Evolutionary conservation across 1,140 invertebrate species (phyloP), one percentile per base, ranked within the genome.

Genomic region (Drosophila sp.): DNA sequence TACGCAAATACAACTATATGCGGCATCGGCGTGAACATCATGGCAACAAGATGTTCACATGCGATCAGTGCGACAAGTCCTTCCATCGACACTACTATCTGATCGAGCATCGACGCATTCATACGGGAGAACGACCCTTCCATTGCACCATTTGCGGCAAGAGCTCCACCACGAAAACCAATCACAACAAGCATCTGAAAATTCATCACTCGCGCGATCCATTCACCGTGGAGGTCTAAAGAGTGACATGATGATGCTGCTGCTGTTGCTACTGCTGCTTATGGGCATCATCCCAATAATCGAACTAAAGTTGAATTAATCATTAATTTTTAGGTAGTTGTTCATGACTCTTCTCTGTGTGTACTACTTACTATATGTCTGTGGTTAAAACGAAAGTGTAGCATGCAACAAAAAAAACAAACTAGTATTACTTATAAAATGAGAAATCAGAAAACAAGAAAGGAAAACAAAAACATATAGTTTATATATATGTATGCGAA

Each of bases 1-100:
- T 97, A 61, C 94, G 97, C 25, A 98, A 98, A 90, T 98, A 97
- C 91, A 98, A 98, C 91, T 96, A 98, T 84, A 94, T 97, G 86
- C 94, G 97, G 47, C 98, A 98, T 91, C 96, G 97, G 4, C 94
- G 96, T 41, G 97, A 98, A 86, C 98, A 99, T 92, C 96, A 97
- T 66, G 96, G 95, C 62, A 96, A 95, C 64, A 98, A 98, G 93
- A 95, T 96, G 56, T 97, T 96, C 86, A 96, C 95, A 70, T 99
- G 98, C 92, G 95, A 96, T 76, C 95, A 96, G 64, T 99, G 98
- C 92, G 95, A 95, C 58, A 96, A 98, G 92, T 95, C 95, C 50
- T 98, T 98, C 92, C 96, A 97, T 90, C 93, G 97, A 11, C 96
- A 96, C 56, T 97, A 97, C 86, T 97, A 97, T 93, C 93, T 98